Base-by-base conservation (phyloP, 1,140 invertebrate genomes). In the Heliconius himera region DNA sequence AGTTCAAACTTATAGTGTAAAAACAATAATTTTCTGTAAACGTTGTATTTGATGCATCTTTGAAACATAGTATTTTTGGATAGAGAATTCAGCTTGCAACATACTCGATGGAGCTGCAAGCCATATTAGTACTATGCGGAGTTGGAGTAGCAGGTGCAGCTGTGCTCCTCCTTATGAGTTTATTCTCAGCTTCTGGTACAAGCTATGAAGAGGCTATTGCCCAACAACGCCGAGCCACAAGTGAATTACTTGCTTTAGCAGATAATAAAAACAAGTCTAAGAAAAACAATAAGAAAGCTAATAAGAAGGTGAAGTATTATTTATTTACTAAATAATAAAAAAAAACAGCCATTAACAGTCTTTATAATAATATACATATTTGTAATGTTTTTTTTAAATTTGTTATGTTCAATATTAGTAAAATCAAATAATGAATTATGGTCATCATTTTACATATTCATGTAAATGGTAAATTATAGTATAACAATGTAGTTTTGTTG, bases 161-260 rank as follows among this genome's bases (percentile, higher is more conserved):
- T 26, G 89, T 94, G n/a, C 80, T 94, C 18, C 87, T 94, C 22
- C 87, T 94, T 3, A 92, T 93, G 90, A 89, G 93, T 8, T 80
- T 94, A 74, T 94, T 94, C 81, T 93, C 92, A 13, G 81, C 90
- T 46, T 90, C 91, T 18, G 91, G 93, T 22, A 94, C 93, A 22
- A 94, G 90, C 78, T 94, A 94, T 86, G 93, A 94, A 78, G 93
- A 94, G 82, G 93, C 93, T 38, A 91, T 94, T 74, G 92, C 93
- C 1, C 93, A 94, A 72, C 93, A 94, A 82, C 84, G 92, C 1
- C 85, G 87, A 73, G 92, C 92, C 51, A 91, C 93, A n/a, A 93
- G 88, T 83, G 93, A 94, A 85, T 84, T 94, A 8, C 83, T 93
- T 70, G 92, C 91, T 38, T 78, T 94, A 5, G 93, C 92, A 78